Evolutionary conservation across 2,888 invertebrate species (phyloP).

Genomic region (Ophion slaviceki): DNA sequence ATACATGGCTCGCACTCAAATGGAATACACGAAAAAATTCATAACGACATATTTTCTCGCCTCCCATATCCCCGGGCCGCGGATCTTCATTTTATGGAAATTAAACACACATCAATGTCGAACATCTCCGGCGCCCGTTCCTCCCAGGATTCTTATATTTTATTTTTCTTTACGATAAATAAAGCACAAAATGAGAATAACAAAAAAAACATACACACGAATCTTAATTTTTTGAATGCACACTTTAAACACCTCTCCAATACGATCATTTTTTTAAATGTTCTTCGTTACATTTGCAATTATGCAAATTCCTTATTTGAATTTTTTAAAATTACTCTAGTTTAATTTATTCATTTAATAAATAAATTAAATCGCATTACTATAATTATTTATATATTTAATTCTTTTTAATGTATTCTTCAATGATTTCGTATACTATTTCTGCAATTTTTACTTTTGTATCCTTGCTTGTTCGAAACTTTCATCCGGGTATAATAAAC

Average conservation of each 20-base stretch:
- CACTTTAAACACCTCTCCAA: neutral
- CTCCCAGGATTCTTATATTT: neutral
- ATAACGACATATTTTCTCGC: neutral
- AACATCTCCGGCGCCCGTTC: neutral
- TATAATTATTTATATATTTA: neutral
- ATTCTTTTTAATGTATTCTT: neutral
- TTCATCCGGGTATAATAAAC: neutral
- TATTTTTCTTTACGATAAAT: too few species aligned
- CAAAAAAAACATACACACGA: neutral
- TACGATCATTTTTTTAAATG: neutral
- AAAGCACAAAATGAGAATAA: neutral
- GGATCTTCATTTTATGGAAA: neutral
- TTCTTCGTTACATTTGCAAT: neutral
- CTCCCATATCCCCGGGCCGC: neutral
- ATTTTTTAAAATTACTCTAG: neutral
- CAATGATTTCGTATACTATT: neutral
- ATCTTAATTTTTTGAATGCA: neutral
- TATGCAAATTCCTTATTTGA: neutral
- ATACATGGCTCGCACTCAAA: constrained; percentile 39
- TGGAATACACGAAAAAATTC: constrained; percentile 25
- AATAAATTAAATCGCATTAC: too few species aligned
- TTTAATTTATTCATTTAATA: too few species aligned
- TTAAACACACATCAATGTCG: neutral
- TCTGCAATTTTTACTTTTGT: neutral
- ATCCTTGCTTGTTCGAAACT: neutral